Conservation (phyloP, 2,113 vertebrate species). For the Laterallus jamaicensis region DNA sequence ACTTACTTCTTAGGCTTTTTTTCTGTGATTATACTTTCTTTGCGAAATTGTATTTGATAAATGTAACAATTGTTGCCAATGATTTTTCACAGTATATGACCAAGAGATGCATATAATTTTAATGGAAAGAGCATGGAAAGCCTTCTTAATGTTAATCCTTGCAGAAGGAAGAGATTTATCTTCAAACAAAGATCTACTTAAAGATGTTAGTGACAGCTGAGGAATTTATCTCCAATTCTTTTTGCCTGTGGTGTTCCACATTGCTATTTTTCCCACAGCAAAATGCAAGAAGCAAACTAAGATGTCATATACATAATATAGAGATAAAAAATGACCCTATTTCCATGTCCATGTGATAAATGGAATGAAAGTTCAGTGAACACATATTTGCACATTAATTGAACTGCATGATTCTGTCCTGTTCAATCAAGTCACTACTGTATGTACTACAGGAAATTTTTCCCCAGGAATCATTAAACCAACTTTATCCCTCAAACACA, state of each 20-base stretch:
- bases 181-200: conserved; percentile 74
- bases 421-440: conserved; percentile 72
- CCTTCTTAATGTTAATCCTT: conserved; percentile 61
- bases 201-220: conserved; percentile 73
- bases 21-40: conserved; percentile 13
- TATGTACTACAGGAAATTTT: conserved; percentile 63
- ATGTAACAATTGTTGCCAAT: conserved; percentile 40
- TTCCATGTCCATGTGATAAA: conserved; percentile 78
- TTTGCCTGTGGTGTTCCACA: conserved; percentile 61
- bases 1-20: conserved; percentile 20
- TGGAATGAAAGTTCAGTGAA: conserved; percentile 74
- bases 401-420: conserved; percentile 77
- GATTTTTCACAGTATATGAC: conserved; percentile 56
- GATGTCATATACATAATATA: conserved; percentile 80
- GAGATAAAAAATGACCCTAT: conserved; percentile 83
- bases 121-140: conserved; percentile 52
- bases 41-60: conserved; percentile 49
- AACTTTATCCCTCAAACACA: conserved; percentile 73
- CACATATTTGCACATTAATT: conserved; percentile 83
- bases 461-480: conserved; percentile 70
- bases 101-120: conserved; percentile 41
- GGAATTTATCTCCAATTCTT: conserved; percentile 77
- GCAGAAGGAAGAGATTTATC: conserved; percentile 72
- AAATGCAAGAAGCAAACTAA: conserved; percentile 72
- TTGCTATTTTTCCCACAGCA: conserved; percentile 70